Percentiles rank a stretch among this genome's conserved stretches.
These are phyloP conservation scores for Pionites leucogaster DNA, from an alignment of 2,113 vertebrate genomes.

Conservation along the genomic window DNA sequence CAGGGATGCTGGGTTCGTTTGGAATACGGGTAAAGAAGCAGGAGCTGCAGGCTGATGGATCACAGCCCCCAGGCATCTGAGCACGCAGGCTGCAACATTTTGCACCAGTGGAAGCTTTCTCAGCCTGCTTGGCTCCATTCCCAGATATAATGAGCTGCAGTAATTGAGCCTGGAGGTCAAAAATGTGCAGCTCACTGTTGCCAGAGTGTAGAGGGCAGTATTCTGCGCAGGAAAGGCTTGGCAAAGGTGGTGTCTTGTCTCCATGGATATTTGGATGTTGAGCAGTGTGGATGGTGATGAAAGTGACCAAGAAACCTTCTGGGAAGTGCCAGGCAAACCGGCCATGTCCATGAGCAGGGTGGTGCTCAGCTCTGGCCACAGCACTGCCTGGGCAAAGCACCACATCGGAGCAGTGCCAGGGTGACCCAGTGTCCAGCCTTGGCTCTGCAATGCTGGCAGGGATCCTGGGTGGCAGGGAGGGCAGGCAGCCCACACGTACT, in stretches of 20 bases:
- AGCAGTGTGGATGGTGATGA: not conserved
- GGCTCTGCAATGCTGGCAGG: not conserved
- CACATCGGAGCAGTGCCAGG: not conserved
- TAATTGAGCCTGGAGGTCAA: constrained; percentile 66
- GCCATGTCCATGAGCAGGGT: not conserved
- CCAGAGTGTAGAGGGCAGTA: constrained; percentile 25
- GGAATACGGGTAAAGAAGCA: not conserved
- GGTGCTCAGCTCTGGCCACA: not conserved
- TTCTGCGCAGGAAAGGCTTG: not conserved
- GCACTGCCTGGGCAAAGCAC: not conserved
- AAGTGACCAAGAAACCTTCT: not conserved
- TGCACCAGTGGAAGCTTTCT: constrained; percentile 58
- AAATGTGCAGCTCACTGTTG: constrained; percentile 21
- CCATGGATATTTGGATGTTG: not conserved
- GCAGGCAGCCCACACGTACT: rapidly evolving
- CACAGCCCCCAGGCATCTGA: not conserved
- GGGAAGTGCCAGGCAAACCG: not conserved
- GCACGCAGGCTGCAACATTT: constrained; percentile 19
- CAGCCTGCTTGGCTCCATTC: constrained; percentile 60
- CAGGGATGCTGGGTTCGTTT: not conserved
- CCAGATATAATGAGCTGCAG: constrained; percentile 68
- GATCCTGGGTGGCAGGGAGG: not conserved
- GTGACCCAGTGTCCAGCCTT: not conserved
- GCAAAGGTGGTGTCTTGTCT: not conserved
- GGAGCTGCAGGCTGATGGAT: constrained; percentile 41